Percentiles rank a stretch among this genome's conserved stretches.
phyloP scores from a whole-genome alignment of 30 jellyfish, hydroid and myxozoan genomes.

The Aurelia coerulea region DNA sequence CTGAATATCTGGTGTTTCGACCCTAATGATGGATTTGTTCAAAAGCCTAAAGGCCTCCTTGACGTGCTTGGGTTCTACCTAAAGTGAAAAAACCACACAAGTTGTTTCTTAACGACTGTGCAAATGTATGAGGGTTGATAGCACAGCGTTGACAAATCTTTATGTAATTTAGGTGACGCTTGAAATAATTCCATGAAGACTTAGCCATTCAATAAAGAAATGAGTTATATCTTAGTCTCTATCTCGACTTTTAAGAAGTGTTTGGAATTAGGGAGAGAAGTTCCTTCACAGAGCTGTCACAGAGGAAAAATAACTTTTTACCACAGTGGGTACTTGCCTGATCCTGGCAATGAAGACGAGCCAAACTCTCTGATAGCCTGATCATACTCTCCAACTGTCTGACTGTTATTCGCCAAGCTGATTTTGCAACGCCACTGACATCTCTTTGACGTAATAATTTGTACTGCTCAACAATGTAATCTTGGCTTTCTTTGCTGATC shows the following conservation, averaged over 20 bases:
- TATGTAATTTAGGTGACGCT: no score
- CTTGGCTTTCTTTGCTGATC: slow-evolving; percentile 97
- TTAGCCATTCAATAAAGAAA: neutral
- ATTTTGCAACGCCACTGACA: slow-evolving; percentile 83
- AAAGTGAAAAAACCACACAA: neutral
- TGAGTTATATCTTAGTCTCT: no score
- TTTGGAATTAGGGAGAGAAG: no score
- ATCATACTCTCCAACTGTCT: slow-evolving; percentile 99
- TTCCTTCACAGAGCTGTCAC: no score
- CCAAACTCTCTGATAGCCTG: slow-evolving; percentile 95
- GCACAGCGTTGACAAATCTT: no score
- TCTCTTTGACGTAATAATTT: slow-evolving; percentile 94
- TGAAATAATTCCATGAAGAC: no score
- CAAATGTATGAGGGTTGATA: neutral
- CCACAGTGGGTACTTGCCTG: slow-evolving; percentile 31
- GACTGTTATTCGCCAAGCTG: slow-evolving; percentile 99
- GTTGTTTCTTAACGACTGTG: neutral
- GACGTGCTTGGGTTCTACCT: slow-evolving; percentile 97
- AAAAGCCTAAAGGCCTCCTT: slow-evolving; percentile 97
- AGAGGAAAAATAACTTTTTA: no score
- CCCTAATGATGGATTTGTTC: slow-evolving; percentile 94
- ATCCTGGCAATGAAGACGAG: slow-evolving; percentile 98
- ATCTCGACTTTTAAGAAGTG: no score
- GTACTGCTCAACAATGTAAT: slow-evolving; percentile 95
- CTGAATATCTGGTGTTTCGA: slow-evolving; percentile 99